Base-by-base conservation (phyloP, 2,888 invertebrate species). In the Stegana nigrithorax region DNA sequence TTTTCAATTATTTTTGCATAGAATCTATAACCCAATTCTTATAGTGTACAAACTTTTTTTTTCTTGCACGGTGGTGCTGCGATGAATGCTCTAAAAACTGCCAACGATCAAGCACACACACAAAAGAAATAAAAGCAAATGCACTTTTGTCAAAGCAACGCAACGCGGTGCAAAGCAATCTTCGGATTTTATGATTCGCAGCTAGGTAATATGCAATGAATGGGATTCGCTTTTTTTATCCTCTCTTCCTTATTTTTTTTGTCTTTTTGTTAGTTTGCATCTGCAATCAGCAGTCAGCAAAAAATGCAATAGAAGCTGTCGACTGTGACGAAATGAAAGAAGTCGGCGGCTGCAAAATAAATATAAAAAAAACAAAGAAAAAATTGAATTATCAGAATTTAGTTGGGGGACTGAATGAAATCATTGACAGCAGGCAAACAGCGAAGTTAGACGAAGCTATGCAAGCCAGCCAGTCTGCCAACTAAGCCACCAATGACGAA, bases 321-420 rank as follows among this genome's bases (percentile, higher is more conserved):
- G n/a, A n/a, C n/a, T n/a, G n/a, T n/a, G n/a, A n/a, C n/a, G 51
- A 32, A 21, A 26, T 26, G 66, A 44, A 17, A 45, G 68, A 56
- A 60, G 44, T 19, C 17, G 57, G 39, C 42, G 36, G 59, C 23
- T 21, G 59, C 12, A 55, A 79, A 76, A 67, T 75, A 59, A 66
- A 73, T 69, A 78, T 79, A 79, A 73, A 78, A 78, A 70, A 73
- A n/a, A n/a, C n/a, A n/a, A n/a, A n/a, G n/a, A n/a, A n/a, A n/a
- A n/a, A n/a, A n/a, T n/a, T n/a, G n/a, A n/a, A 70, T 78, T 75
- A 77, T 73, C 67, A 66, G 68, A 70, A 75, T 75, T 73, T 69
- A 79, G 81, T 73, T 73, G 71, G 71, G 69, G n/a, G 78, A 70
- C 64, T 65, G 63, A 69, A 76, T 71, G 69, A 73, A 76, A 75